Base-by-base conservation (phyloP, 2,888 invertebrate genomes). In the Drosophila limbata region DNA sequence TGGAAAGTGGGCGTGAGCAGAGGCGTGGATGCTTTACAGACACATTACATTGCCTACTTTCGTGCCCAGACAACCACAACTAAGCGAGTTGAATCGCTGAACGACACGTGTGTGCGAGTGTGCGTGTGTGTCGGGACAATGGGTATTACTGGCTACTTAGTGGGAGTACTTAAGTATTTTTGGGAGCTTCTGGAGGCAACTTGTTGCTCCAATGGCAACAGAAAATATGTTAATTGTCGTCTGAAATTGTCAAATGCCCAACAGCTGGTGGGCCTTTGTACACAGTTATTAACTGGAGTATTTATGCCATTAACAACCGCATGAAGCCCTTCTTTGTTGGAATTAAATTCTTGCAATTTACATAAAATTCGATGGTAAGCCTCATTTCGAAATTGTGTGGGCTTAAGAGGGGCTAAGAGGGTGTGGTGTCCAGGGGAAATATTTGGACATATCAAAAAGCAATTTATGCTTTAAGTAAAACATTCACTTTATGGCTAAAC, bases 391-490 rank as follows among this genome's bases (percentile, higher is more conserved):
- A 15, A 37, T 19, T 4, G 35, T 10, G 10, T n/a, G 35, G 10
- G 11, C n/a, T 4, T 10, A n/a, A 25, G 28, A 28, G 2, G 10
- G 11, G 17, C 5, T 10, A n/a, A 25, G 28, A 28, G 2, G 15
- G 6, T 13, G 11, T 1, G 8, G n/a, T n/a, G n/a, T n/a, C n/a
- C n/a, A 31, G 28, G 17, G 57, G 33, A 56, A 65, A 74, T 66
- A 71, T 71, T 68, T 56, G 50, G 40, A 69, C 64, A 62, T 74
- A 74, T 77, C 74, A 70, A 73, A 74, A 69, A 74, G 67, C 77
- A 83, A 85, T 83, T 84, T 81, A 73, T 77, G 84, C 76, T 86
- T 63, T 55, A 66, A 85, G 85, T 85, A 77, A 81, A 84, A 86
- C 75, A 77, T 86, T 84, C 79, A 77, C 71, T 84, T 86, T 75